Conservation (phyloP, 2,797 vertebrate genomes). For the Pelobates cultripes region DNA sequence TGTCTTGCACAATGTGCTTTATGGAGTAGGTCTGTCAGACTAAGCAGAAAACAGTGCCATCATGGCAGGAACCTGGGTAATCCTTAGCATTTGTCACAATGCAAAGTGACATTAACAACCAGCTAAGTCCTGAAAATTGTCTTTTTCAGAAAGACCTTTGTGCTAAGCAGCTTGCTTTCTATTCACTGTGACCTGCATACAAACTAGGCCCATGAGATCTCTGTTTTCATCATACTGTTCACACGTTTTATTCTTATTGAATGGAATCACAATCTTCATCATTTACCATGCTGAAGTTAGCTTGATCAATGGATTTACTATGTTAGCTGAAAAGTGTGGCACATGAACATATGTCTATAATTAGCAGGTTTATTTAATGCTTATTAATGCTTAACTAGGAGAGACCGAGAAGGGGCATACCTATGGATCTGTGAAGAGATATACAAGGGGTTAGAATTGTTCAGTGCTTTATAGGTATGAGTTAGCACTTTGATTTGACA, state of each 20-base stretch:
- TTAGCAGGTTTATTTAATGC: too few relatives aligned
- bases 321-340: too few relatives aligned
- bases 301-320: background rate
- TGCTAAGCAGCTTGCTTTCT: constrained; percentile 1
- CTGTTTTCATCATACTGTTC: background rate
- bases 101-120: constrained; percentile 6
- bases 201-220: background rate
- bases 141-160: background rate
- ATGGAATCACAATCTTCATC: background rate
- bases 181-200: background rate
- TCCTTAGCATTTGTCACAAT: constrained; percentile 3
- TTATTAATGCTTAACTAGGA: too few relatives aligned
- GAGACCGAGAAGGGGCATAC: too few relatives aligned
- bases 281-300: background rate
- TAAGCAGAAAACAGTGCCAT: background rate
- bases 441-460: too few relatives aligned
- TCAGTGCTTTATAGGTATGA: too few relatives aligned
- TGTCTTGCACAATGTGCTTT: background rate
- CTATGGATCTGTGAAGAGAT: too few relatives aligned
- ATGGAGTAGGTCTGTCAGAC: background rate
- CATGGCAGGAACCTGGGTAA: constrained; percentile 1
- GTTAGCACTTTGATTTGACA: too few relatives aligned
- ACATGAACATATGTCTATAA: too few relatives aligned
- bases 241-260: background rate
- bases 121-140: constrained; percentile 3